A percentile compares a stretch with the other conserved stretches of the same genome.
Conservation (phyloP, 2,113 vertebrate genomes). For the Trematocara marginatum region DNA sequence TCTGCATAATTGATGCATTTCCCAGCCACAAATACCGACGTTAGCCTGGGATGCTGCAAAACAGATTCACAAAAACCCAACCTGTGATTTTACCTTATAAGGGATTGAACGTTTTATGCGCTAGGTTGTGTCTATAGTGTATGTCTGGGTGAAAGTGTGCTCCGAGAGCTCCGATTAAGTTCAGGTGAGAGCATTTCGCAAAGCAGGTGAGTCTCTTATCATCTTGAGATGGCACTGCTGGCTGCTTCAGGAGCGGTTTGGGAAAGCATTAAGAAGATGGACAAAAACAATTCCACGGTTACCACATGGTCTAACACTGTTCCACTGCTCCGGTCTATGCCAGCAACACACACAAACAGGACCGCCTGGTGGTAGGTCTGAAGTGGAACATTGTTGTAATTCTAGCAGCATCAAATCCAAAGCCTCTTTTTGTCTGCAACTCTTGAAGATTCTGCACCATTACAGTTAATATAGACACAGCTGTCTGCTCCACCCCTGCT, state of each 20-base stretch:
- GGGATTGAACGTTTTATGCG: conserved; percentile 16
- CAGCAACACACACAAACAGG: conserved; percentile 29
- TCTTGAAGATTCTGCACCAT: conserved; percentile 14
- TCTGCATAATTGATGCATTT: conserved; percentile 65
- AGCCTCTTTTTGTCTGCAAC: conserved; percentile 17
- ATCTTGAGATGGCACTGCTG: conserved; percentile 9
- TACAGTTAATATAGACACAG: neutral
- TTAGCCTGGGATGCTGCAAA: conserved; percentile 50
- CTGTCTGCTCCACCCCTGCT: neutral
- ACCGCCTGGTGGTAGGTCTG: conserved; percentile 46
- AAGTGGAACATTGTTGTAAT: conserved; percentile 53
- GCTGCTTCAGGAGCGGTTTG: conserved; percentile 8
- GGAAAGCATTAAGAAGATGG: conserved; percentile 28
- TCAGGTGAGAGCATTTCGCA: neutral
- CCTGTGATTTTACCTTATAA: conserved; percentile 57
- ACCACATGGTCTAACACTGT: conserved; percentile 29
- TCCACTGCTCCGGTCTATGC: conserved; percentile 19
- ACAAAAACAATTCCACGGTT: conserved; percentile 31
- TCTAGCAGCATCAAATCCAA: conserved; percentile 24
- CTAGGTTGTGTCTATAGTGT: conserved; percentile 21
- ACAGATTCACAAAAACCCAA: conserved; percentile 48
- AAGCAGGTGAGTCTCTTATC: conserved; percentile 47
- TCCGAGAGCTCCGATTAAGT: neutral
- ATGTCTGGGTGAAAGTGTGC: neutral
- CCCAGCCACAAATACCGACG: conserved; percentile 62